Percentiles rank a stretch among this genome's conserved stretches.
phyloP scores from a whole-genome alignment of 1,140 invertebrate species.

The Sycobia sp. region DNA sequence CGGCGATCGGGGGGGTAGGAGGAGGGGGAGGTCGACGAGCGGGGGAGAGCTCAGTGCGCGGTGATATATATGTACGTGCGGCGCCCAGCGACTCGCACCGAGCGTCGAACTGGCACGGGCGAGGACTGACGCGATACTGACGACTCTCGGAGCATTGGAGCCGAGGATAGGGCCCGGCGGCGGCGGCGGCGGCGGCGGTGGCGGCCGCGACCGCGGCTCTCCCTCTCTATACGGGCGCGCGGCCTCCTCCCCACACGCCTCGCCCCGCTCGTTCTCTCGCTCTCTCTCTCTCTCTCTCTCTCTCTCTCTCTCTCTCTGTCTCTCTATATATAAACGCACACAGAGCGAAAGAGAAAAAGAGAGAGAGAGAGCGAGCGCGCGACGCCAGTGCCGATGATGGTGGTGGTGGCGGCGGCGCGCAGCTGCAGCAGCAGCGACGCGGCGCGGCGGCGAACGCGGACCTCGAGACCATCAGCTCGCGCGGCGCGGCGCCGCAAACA shows the following conservation, averaged over 20 bases:
- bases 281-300: neutral
- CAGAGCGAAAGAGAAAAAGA: neutral
- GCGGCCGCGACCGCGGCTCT: neutral
- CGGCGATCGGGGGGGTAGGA: no score
- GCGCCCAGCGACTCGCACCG: neutral
- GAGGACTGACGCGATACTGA: conserved; percentile 11
- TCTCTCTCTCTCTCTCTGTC: neutral
- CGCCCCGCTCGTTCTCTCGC: neutral
- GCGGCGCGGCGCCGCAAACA: no score
- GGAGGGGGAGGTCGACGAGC: no score
- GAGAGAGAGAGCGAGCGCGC: no score
- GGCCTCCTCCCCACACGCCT: neutral
- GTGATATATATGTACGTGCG: no score
- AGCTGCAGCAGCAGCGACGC: neutral
- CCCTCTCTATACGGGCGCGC: neutral
- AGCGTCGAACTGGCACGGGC: neutral
- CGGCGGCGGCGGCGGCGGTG: neutral
- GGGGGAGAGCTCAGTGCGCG: no score
- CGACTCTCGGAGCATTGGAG: no score
- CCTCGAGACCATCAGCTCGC: neutral
- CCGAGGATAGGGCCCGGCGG: no score
- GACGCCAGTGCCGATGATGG: neutral
- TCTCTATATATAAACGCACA: neutral
- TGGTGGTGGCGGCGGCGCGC: neutral
- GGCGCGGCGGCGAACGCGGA: neutral